Base-by-base conservation (phyloP, 2,113 vertebrate species). In the Pampusana beccarii region DNA sequence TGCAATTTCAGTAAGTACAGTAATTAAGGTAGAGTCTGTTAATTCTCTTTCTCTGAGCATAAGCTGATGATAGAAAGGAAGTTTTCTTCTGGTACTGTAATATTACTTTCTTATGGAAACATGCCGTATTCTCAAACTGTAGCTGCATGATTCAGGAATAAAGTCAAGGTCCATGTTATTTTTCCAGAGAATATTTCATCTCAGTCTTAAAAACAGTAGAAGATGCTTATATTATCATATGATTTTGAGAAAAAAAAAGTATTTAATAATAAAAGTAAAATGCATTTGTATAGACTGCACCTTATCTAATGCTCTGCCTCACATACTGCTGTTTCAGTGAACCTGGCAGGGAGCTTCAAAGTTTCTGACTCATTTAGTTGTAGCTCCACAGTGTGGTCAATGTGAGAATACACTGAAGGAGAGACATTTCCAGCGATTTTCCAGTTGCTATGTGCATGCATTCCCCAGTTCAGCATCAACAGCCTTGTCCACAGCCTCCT, bases 371-470 rank as follows among this genome's bases (percentile, higher is more conserved):
- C 74, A 61, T 80, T 94, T 92, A 84, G n/a, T 29, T 78, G 42
- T 61, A 98, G 97, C 97, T 74, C 97, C 98, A 96, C 96, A 0
- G 56, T 77, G 97, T 97, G 98, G 97, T 58, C 69, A 72, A 29
- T 15, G 46, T 40, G 60, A 75, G 93, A 94, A 97, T 73, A 58
- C 18, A 16, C 1, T n/a, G 62, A 36, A 58, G 25, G 34, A 77
- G 33, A 38, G 25, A 25, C 13, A 58, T 61, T 86, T 67, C 57
- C 54, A 87, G 16, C 0, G 4, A 14, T 79, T 72, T 92, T 65
- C 34, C 36, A 64, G 15, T 23, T 70, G 16, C 26, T 62, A 7
- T 50, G 4, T 23, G 46, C n/a, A 16, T n/a, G 7, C 11, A 36
- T 74, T 82, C 38, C 33, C 60, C 33, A 51, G 21, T 48, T 20